These are phyloP conservation scores for Zaprionus ghesquierei DNA, from an alignment of 1,140 invertebrate genomes.

Conservation along the genomic window DNA sequence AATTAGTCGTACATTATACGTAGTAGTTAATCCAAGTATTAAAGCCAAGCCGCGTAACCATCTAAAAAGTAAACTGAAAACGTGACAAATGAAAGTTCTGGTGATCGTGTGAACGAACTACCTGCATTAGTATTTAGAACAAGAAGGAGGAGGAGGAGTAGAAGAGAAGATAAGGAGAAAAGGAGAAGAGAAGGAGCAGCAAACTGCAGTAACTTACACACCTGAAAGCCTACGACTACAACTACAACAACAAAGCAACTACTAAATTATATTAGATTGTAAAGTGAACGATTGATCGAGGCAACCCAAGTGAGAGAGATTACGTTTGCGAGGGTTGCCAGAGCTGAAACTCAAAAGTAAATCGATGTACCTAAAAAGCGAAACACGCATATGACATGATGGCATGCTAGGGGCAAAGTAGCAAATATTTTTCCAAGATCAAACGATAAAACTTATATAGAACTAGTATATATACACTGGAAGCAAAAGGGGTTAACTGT, in stretches of 20 bases:
- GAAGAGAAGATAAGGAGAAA: constrained; percentile 3
- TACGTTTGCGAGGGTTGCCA: background rate
- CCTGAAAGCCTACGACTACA: background rate
- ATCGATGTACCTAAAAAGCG: constrained; percentile 72
- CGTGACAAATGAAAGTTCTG: constrained; percentile 41
- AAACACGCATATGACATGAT: constrained; percentile 32
- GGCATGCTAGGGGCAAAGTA: constrained; percentile 22
- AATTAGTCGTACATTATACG: constrained; percentile 52
- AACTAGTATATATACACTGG: background rate
- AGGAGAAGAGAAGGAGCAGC: background rate
- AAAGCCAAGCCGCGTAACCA: constrained; percentile 50
- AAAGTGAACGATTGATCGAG: background rate
- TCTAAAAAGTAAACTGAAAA: constrained; percentile 30
- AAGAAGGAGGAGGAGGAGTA: background rate
- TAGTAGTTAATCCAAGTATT: constrained; percentile 63
- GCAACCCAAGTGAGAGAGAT: background rate
- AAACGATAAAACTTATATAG: background rate
- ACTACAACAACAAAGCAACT: background rate
- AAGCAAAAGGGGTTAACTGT: background rate
- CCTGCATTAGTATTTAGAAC: constrained; percentile 75
- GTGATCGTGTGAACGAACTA: constrained; percentile 71
- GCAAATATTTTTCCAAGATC: constrained; percentile 30
- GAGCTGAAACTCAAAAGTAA: constrained; percentile 34
- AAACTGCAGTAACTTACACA: constrained; percentile 25
- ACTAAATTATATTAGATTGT: background rate